These are phyloP conservation scores for Chaitophorus viminalis DNA, from an alignment of 2,888 invertebrate genomes.

Conservation along the genomic window DNA sequence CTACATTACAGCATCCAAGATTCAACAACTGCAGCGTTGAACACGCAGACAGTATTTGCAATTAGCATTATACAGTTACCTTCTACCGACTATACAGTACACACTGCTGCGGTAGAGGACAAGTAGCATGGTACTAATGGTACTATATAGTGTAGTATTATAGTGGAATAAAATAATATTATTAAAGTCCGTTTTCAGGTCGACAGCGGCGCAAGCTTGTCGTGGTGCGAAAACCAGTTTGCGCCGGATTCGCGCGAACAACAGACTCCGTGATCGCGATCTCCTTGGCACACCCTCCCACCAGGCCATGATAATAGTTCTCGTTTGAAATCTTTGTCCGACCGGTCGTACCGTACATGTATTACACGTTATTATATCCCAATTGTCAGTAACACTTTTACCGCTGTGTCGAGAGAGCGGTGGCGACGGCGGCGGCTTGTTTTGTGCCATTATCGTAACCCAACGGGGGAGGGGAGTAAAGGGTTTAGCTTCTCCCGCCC, in stretches of 20 bases:
- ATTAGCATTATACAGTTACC: no score
- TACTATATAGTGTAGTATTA: no score
- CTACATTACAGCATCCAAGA: no score
- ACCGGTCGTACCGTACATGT: neutral
- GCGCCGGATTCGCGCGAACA: conserved; percentile 16
- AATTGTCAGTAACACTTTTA: no score
- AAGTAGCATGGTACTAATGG: no score
- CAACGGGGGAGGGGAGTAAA: neutral
- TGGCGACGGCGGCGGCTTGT: neutral
- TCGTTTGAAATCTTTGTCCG: neutral
- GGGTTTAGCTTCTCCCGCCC: no score
- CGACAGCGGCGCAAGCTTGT: neutral
- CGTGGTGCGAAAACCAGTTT: conserved; percentile 31
- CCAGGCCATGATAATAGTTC: neutral
- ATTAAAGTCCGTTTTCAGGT: neutral
- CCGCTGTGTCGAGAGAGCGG: neutral
- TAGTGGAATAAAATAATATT: no score
- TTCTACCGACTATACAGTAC: no score
- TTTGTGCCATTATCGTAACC: neutral
- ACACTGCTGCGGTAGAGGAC: no score
- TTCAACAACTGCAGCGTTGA: neutral
- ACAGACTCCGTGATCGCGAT: neutral
- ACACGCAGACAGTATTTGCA: neutral
- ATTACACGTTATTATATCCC: no score
- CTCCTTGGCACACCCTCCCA: conserved; percentile 17